Percentiles rank a stretch among this genome's conserved stretches.
phyloP scores from a whole-genome alignment of 2,113 vertebrate genomes.

The Sclerurus mexicanus region DNA sequence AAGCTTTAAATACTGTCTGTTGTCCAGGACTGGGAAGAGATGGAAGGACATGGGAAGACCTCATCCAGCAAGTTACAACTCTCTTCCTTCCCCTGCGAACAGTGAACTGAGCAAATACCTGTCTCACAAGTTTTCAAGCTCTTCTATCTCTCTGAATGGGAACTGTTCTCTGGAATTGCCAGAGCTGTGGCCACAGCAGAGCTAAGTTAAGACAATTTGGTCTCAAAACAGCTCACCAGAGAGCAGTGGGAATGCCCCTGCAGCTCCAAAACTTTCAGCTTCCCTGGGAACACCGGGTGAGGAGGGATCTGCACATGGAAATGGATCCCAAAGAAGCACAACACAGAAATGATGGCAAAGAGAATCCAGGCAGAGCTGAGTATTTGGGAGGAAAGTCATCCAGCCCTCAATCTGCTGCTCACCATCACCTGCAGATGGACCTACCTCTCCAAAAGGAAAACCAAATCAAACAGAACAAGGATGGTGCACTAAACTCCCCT shows the following conservation, averaged over 20 bases:
- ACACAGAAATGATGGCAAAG: fast-evolving
- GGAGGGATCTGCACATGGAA: not conserved
- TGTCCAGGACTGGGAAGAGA: not conserved
- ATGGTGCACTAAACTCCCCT: too few relatives aligned
- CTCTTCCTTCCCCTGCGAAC: not conserved
- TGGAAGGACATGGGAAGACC: not conserved
- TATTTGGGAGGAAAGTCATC: not conserved
- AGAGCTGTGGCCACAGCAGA: not conserved
- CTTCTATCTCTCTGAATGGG: not conserved
- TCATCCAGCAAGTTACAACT: not conserved
- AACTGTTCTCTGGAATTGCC: not conserved
- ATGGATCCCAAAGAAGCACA: not conserved
- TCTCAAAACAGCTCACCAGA: not conserved
- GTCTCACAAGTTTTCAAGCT: not conserved
- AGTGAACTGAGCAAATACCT: not conserved
- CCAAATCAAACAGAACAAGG: fast-evolving
- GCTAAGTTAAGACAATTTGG: not conserved
- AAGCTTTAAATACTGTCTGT: not conserved
- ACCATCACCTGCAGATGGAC: not conserved
- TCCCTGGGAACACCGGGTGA: fast-evolving
- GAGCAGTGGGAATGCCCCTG: fast-evolving
- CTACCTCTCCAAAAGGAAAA: not conserved
- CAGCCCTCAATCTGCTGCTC: not conserved
- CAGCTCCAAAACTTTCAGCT: fast-evolving
- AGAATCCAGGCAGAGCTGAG: not conserved